A percentile compares a stretch with the other conserved stretches of the same genome.
Conservation (phyloP, 1,140 invertebrate species). For the Drosophila parvula region DNA sequence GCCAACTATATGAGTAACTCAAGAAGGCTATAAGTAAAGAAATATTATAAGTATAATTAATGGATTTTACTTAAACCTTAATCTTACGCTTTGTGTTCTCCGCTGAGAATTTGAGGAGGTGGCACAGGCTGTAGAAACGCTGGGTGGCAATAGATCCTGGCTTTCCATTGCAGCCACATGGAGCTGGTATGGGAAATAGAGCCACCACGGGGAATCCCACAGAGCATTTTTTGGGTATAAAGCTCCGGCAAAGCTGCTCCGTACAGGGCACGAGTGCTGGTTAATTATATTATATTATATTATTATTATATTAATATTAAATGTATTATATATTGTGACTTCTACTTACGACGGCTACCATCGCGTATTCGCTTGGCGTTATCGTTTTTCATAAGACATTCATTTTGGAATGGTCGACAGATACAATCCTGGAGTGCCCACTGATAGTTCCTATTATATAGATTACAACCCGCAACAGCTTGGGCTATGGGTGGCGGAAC, state of each 20-base stretch:
- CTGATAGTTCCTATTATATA: conserved; percentile 13
- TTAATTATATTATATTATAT: background rate
- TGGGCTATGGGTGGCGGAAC: background rate
- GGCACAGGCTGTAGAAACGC: conserved; percentile 17
- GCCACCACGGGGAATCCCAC: conserved; percentile 12
- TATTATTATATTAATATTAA: background rate
- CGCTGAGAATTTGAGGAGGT: conserved; percentile 16
- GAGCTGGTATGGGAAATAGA: conserved; percentile 24
- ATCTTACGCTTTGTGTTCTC: conserved; percentile 30
- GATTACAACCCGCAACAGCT: conserved; percentile 2
- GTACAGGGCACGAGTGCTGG: conserved; percentile 25
- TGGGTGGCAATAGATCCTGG: conserved; percentile 20
- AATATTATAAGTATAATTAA: background rate
- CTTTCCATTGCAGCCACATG: conserved; percentile 35
- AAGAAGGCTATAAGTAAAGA: conserved; percentile 14
- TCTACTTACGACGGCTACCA: conserved; percentile 16
- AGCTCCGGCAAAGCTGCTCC: conserved; percentile 18
- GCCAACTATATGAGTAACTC: conserved; percentile 5
- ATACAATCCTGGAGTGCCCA: conserved; percentile 26
- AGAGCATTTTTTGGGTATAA: conserved; percentile 16
- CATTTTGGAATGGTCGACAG: conserved; percentile 33
- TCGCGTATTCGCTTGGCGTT: background rate
- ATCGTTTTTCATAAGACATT: conserved; percentile 21
- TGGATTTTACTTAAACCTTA: rapidly evolving
- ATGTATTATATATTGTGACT: too few species aligned